Percentiles rank a stretch among this genome's conserved stretches.
Evolutionary conservation across 2,797 vertebrate genomes (phyloP).

Genomic region (Danio tinwini): DNA sequence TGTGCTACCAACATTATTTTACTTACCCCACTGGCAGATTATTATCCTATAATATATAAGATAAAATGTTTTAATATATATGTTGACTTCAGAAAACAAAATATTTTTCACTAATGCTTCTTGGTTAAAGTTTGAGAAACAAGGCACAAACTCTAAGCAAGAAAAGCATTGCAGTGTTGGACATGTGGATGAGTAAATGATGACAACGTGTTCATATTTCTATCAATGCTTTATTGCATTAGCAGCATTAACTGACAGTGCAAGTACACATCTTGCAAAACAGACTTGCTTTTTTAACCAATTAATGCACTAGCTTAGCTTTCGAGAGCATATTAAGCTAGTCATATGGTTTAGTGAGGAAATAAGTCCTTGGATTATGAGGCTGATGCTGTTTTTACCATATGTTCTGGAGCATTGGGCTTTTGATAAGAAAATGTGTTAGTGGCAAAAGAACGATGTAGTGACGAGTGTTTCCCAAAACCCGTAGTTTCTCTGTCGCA

Average conservation of each 20-base stretch:
- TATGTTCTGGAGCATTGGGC: constrained; percentile 7
- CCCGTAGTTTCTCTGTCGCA: too few species aligned
- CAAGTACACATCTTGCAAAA: neutral
- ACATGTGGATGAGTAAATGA: neutral
- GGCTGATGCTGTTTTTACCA: constrained; percentile 4
- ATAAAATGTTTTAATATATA: too few species aligned
- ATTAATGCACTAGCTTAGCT: neutral
- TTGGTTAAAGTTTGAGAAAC: too few species aligned
- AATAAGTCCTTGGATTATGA: constrained; percentile 19
- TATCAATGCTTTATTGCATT: neutral
- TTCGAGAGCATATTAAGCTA: constrained; percentile 4
- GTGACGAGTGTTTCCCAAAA: too few species aligned
- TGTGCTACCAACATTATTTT: too few species aligned
- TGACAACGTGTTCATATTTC: constrained; percentile 2
- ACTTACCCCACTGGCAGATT: too few species aligned
- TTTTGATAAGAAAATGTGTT: neutral
- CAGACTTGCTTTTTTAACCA: constrained; percentile 11
- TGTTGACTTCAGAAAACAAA: too few species aligned
- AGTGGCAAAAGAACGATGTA: too few species aligned
- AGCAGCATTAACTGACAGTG: neutral
- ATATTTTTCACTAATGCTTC: too few species aligned
- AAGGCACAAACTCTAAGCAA: too few species aligned
- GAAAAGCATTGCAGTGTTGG: too few species aligned
- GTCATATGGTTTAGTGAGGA: constrained; percentile 10
- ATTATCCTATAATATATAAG: too few species aligned